Evolutionary conservation across 2,797 vertebrate genomes (phyloP), one percentile per base, ranked within the genome.

Genomic region (Macropus fuliginosus): DNA sequence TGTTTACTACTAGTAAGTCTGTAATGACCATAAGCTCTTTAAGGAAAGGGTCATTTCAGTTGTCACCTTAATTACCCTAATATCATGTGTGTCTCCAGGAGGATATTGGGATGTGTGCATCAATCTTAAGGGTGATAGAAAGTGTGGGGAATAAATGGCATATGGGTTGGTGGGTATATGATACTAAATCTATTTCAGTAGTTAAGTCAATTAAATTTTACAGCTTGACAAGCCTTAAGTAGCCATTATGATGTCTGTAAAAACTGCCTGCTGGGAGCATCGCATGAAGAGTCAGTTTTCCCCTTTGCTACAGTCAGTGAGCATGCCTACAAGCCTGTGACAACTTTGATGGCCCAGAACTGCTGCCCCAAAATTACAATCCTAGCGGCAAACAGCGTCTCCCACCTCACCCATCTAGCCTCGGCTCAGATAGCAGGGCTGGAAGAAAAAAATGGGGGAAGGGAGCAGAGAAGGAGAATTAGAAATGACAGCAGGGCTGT

Each of bases 161-260:
- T 16, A n/a, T 59, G 54, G 5, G 24, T 81, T 10, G 12, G 50
- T 74, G 92, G 90, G 14, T 40, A 29, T 34, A 10, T 57, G 56
- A 55, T 28, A 55, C 34, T 3, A 6, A 40, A 28, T 21, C 81
- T 74, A 50, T 66, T 59, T 54, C n/a, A 10, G 50, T 54, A 0
- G 52, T 31, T 56, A 91, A 54, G 90, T 91, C 90, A 91, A 91
- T 91, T 91, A 91, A 91, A 55, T 55, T 91, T 91, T 91, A 91
- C 28, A 91, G 90, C 90, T 55, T 91, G 54, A 91, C 54, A 91
- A 91, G 54, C 52, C 90, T 87, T 91, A 91, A 91, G 90, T 55
- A 91, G 90, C 90, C 90, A 91, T 91, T 91, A 91, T 55, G 90
- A 91, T 91, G 90, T 91, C 90, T 87, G 74, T 50, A 87, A 87